Base-by-base conservation (phyloP, 2,888 invertebrate species). In the Trichogramma dendrolimi region DNA sequence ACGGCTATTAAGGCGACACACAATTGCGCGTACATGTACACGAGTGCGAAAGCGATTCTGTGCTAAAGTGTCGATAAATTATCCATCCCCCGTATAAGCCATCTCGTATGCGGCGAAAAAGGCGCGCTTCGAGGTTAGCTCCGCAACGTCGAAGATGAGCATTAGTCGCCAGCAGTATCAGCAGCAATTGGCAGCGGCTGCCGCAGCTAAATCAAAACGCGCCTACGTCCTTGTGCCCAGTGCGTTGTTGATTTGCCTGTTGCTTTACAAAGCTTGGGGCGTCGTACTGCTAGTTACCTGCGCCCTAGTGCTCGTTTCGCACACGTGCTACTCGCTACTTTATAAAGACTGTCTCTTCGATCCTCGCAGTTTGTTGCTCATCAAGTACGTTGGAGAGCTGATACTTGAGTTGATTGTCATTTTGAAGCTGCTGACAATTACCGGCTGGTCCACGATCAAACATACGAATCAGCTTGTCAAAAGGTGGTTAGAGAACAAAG, bases 201-300 rank as follows among this genome's bases (percentile, higher is more conserved):
- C 53, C 52, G 10, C 49, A 11, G 11, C 52, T 39, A 58, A 7
- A 41, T 39, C 44, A n/a, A 75, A 71, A 63, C 75, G 74, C 61
- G 72, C 70, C 68, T 63, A 73, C 67, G 58, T 76, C 63, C 69
- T 75, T 67, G 71, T 75, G 70, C 66, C 74, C 70, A 75, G 72
- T 71, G 71, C 72, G 62, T 63, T 75, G 65, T 72, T 71, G 63
- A 70, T 74, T 55, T 76, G 75, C 65, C 67, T 73, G 56, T 57
- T 79, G 40, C 64, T 77, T 38, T 74, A 74, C 65, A 74, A 71
- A 66, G 70, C 71, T 62, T 78, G 75, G 74, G 75, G 74, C 11
- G 71, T 74, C 48, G 66, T 77, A 27, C 67, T 78, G 11, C 65
- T 71, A 11, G 62, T 76, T 54, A 70, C 71, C 27, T 60, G 72